Base-by-base conservation (phyloP, 2,888 invertebrate species). In the Plagodis dolabraria region DNA sequence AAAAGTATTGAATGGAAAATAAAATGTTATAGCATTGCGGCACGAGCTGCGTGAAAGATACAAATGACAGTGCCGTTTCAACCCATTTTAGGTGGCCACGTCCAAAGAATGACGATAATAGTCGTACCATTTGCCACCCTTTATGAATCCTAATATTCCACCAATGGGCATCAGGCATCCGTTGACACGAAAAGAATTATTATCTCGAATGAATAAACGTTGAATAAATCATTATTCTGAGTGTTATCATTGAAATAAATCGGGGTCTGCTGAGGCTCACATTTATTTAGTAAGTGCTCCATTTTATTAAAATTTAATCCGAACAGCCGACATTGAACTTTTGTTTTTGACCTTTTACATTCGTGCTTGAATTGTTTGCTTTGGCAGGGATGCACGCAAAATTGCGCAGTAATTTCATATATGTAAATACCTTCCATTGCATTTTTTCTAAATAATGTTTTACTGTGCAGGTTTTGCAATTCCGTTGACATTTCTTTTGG, bases 211-310 rank as follows among this genome's bases (percentile, higher is more conserved):
- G 60, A 57, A 60, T 60, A 55, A 60, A 52, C 60, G 55, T 52
- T 55, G 60, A 60, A 60, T 61, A 61, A 61, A 61, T 57, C 60
- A 61, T 53, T 49, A 11, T 48, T 10, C 53, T 61, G 49, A 60
- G 56, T 53, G 56, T 56, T 56, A 49, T 46, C 56, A 53, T 57
- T 48, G 49, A 35, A 40, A 12, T 47, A 45, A 60, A 49, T 46
- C 48, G 52, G 7, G 36, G 10, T 36, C 50, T 36, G 35, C 42
- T 45, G 22, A 49, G 33, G 34, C 12, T 48, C 22, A 22, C 47
- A 43, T 51, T 60, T 55, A 47, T 60, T 38, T 38, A n/a, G 12
- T 40, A 9, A 22, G 22, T 40, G 22, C 9, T 34, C 7, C 8
- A 22, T 22, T 40, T 53, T 43, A 43, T 9, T 49, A 22, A 33